Conservation (phyloP, 2,888 invertebrate species). For the Microplitis manilae region DNA sequence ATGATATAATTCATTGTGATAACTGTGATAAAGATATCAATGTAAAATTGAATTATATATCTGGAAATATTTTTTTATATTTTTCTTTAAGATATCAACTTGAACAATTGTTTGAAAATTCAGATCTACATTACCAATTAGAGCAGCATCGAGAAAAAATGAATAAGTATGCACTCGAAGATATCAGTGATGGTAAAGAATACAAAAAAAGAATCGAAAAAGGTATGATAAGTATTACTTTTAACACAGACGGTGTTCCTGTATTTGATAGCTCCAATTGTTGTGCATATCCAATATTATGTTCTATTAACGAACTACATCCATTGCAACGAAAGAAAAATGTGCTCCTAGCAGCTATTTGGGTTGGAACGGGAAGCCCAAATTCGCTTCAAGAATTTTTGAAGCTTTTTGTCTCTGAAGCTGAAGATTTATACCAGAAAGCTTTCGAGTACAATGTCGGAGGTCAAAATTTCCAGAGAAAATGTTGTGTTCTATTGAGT, state of each 20-base stretch:
- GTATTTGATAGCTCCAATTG: conserved; percentile 8
- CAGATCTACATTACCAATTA: not conserved
- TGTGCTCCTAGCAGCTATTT: not conserved
- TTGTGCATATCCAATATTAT: conserved; percentile 19
- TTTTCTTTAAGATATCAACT: not conserved
- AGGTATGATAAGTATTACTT: conserved; percentile 2
- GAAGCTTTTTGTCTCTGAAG: not conserved
- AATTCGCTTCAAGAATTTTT: not conserved
- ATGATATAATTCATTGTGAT: too few species aligned
- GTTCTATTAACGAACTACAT: conserved; percentile 4
- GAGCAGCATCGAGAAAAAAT: not conserved
- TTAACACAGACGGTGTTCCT: conserved; percentile 2
- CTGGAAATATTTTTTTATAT: not conserved
- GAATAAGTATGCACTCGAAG: not conserved
- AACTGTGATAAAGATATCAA: too few species aligned
- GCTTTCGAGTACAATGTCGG: not conserved
- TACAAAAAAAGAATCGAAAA: not conserved
- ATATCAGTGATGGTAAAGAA: conserved; percentile 9
- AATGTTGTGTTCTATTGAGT: not conserved
- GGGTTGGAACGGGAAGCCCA: conserved; percentile 15
- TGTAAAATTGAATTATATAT: too few species aligned
- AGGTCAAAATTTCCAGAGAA: not conserved
- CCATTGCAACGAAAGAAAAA: too few species aligned
- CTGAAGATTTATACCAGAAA: conserved; percentile 3
- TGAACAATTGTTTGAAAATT: not conserved